Base-by-base conservation (phyloP, 1,140 invertebrate species). In the Dinothrombium tinctorium region DNA sequence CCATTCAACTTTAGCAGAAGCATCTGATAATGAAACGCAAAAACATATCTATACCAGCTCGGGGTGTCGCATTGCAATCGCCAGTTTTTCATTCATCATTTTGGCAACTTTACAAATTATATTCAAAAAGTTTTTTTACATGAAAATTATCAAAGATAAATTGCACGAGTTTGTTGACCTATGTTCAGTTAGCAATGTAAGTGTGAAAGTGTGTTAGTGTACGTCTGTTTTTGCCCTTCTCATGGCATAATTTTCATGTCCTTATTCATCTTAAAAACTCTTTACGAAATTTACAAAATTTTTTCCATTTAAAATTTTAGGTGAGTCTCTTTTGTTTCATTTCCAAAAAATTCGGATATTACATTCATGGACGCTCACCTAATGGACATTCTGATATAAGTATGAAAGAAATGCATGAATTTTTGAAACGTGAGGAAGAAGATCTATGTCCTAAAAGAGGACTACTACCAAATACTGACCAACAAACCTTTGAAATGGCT, bases 371-470 rank as follows among this genome's bases (percentile, higher is more conserved):
- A 31, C 66, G 74, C 49, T 82, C 78, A 4, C 74, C 78, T 4
- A 79, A 86, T 59, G 82, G 82, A 25, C 71, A 71, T 53, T 72
- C 80, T 5, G 82, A 89, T 56, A 76, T 76, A 3, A 73, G 79
- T 56, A 72, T 87, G 67, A 65, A 67, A 39, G 74, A 75, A 20
- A 72, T 89, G 61, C 68, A 73, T 46, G 67, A 72, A 33, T 69
- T 80, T 51, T 57, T 87, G 33, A 66, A 70, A 47, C 63, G 71
- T 41, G 82, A 87, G 59, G 71, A 76, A 44, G 46, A 42, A 23
- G 48, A 46, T 45, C 17, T 40, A 23, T 47, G 50, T 26, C 40
- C 40, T 14, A 49, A 39, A 49, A 60, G 79, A 50, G 82, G 82
- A 20, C 57, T 87, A 0, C 53, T 80, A 20, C 73, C 76, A 24